phyloP scores from a whole-genome alignment of 1,140 invertebrate species.

The Pseudomyrmex flavicornis region DNA sequence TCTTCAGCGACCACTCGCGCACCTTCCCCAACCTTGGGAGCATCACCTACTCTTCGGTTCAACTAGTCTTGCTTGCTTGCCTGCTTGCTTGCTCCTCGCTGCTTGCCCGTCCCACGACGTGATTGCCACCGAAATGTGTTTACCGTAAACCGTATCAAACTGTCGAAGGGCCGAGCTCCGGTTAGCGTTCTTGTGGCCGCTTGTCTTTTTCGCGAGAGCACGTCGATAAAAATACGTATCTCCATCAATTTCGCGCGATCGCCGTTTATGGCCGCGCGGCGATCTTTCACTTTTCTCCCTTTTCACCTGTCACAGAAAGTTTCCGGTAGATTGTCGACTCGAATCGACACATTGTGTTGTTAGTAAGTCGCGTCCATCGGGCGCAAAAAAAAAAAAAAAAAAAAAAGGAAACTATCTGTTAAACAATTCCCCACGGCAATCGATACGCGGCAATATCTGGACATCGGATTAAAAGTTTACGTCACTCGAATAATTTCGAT shows the following conservation, averaged over 20 bases:
- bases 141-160: conserved; percentile 84
- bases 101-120: conserved; percentile 79
- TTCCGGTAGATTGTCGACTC: too few relatives aligned
- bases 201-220: conserved; percentile 67
- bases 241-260: conserved; percentile 68
- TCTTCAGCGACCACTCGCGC: conserved; percentile 79
- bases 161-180: conserved; percentile 70
- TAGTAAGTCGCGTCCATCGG: too few relatives aligned
- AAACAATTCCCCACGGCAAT: background rate
- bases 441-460: background rate
- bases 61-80: conserved; percentile 54
- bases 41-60: conserved; percentile 75
- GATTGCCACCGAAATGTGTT: conserved; percentile 83
- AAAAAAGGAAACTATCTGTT: too few relatives aligned
- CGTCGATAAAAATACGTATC: conserved; percentile 75
- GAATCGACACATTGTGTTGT: too few relatives aligned
- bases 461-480: conserved; percentile 30
- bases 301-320: background rate
- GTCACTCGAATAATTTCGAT: conserved; percentile 27
- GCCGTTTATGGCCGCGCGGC: conserved; percentile 32
- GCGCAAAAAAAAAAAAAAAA: too few relatives aligned
- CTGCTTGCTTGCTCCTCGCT: conserved; percentile 60
- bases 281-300: conserved; percentile 30
- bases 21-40: conserved; percentile 78
- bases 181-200: conserved; percentile 50